phyloP scores from a whole-genome alignment of 53 echinoderm and acorn worm genomes.

The Holothuria scabra region DNA sequence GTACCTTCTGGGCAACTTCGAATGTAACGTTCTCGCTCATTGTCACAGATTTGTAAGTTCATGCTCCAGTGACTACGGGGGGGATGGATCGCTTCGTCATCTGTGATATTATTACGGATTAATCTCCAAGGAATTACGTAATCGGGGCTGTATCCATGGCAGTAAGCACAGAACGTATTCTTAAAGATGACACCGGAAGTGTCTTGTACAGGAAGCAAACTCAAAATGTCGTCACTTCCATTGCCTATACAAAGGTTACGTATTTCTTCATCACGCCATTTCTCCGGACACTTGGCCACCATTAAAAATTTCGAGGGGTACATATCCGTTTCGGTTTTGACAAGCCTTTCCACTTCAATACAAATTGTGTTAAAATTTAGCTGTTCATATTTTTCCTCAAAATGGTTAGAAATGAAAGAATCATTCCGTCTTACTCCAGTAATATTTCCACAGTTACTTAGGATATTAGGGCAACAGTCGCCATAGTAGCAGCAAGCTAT shows the following conservation, averaged over 20 bases:
- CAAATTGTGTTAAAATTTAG: background rate
- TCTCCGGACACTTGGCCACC: background rate
- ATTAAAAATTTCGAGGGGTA: background rate
- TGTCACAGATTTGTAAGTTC: too few relatives aligned
- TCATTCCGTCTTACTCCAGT: background rate
- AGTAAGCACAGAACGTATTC: conserved; percentile 16
- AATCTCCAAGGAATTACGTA: conserved; percentile 11
- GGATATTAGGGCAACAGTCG: conserved; percentile 5
- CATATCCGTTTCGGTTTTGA: background rate
- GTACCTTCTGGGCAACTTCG: too few relatives aligned
- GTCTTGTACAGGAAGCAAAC: background rate
- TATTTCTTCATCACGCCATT: background rate
- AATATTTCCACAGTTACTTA: background rate
- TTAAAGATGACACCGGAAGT: conserved; percentile 15
- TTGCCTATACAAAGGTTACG: background rate
- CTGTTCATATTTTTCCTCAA: background rate
- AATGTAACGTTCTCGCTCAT: too few relatives aligned
- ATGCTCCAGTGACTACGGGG: conserved; percentile 30
- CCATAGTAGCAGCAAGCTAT: background rate
- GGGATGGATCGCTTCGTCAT: background rate
- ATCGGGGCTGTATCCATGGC: background rate
- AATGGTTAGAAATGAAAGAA: background rate
- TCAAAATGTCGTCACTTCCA: background rate
- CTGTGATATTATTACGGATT: background rate
- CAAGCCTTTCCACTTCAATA: background rate